Evolutionary conservation across 2,888 invertebrate genomes (phyloP).

Genomic region (Cordylochernes scorpioides): DNA sequence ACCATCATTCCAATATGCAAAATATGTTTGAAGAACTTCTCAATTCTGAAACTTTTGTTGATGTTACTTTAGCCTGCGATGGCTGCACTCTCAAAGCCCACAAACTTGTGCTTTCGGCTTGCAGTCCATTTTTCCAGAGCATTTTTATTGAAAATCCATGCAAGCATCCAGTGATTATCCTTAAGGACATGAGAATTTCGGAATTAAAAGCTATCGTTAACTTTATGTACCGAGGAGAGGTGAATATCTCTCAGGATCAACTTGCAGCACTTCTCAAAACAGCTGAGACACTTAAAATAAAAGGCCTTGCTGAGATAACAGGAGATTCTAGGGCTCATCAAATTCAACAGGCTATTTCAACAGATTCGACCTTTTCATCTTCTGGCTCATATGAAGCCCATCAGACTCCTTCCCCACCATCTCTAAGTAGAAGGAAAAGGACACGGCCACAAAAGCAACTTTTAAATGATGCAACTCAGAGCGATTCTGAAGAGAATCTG

Average conservation of each 20-base stretch:
- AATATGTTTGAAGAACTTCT: slow-evolving; percentile 65
- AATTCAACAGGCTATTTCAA: too few relatives aligned
- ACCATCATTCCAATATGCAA: slow-evolving; percentile 63
- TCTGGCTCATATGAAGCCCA: too few relatives aligned
- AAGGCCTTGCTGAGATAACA: slow-evolving; percentile 45
- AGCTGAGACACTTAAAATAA: slow-evolving; percentile 67
- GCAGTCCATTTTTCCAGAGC: slow-evolving; percentile 71
- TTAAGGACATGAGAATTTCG: slow-evolving; percentile 66
- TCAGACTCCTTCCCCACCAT: background rate
- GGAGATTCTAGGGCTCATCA: slow-evolving; percentile 37
- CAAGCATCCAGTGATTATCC: slow-evolving; percentile 70
- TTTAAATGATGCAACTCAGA: too few relatives aligned
- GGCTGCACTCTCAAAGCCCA: slow-evolving; percentile 70
- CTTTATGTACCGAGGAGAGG: slow-evolving; percentile 84
- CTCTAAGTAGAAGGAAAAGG: too few relatives aligned
- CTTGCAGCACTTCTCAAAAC: slow-evolving; percentile 59
- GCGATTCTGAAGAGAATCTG: too few relatives aligned
- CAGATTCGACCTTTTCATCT: too few relatives aligned
- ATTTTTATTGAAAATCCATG: slow-evolving; percentile 74
- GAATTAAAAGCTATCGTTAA: slow-evolving; percentile 70
- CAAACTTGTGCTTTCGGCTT: slow-evolving; percentile 72
- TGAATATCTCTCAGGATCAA: slow-evolving; percentile 73
- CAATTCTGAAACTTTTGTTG: slow-evolving; percentile 64
- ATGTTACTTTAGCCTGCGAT: slow-evolving; percentile 69
- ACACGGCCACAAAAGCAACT: too few relatives aligned